Conservation (phyloP, 2,888 invertebrate genomes). For the Dynastes tityus region DNA sequence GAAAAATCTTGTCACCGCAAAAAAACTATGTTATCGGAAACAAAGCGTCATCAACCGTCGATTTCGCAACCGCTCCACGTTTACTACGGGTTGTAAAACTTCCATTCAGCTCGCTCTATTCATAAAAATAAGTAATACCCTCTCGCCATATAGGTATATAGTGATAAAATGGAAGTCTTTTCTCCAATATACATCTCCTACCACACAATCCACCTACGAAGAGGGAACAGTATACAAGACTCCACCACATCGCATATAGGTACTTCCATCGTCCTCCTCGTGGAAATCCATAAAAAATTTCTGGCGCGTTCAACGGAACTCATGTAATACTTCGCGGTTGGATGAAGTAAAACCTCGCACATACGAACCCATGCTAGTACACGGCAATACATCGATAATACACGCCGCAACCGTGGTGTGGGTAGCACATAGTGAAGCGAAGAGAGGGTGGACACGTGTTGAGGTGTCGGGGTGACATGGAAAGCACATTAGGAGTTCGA, state of each 20-base stretch:
- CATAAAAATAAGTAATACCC: conserved; percentile 31
- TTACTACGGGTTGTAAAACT: conserved; percentile 38
- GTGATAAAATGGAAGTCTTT: conserved; percentile 15
- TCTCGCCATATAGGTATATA: not conserved
- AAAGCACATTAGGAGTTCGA: conserved; percentile 70
- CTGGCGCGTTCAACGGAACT: conserved; percentile 56
- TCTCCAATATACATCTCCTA: conserved; percentile 9
- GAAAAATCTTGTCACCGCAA: too few species aligned
- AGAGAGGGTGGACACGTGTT: conserved; percentile 70
- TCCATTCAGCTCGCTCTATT: conserved; percentile 30
- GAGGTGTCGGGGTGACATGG: conserved; percentile 70
- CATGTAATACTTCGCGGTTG: conserved; percentile 67
- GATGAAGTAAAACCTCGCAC: conserved; percentile 66
- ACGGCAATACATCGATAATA: conserved; percentile 69
- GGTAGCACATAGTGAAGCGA: conserved; percentile 54
- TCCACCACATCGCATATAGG: not conserved
- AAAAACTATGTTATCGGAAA: not conserved
- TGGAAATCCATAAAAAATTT: conserved; percentile 53
- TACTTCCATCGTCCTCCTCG: not conserved
- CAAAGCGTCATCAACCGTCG: conserved; percentile 30
- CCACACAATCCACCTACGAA: not conserved
- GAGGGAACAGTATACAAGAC: not conserved
- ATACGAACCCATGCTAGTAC: conserved; percentile 66
- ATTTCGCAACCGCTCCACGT: conserved; percentile 44
- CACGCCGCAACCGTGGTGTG: conserved; percentile 54